Percentiles rank a stretch among this genome's conserved stretches.
Conservation (phyloP, 1,140 invertebrate species). For the Stegodyphus mimosarum region DNA sequence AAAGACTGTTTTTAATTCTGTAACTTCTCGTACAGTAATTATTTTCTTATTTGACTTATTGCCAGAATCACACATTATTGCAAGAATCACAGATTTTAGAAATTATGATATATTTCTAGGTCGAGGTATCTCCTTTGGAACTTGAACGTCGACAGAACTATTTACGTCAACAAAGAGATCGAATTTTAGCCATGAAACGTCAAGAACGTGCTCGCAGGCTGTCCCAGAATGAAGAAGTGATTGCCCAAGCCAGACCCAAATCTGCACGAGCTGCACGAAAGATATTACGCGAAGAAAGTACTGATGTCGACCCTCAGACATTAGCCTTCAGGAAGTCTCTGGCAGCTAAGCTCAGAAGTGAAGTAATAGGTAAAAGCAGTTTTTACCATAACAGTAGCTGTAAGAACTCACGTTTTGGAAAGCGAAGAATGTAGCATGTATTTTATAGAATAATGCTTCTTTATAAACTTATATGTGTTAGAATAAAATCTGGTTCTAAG, state of each 20-base stretch:
- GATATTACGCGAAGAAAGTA: conserved; percentile 41
- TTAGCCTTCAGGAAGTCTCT: conserved; percentile 83
- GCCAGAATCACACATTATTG: too few relatives aligned
- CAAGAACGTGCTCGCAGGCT: conserved; percentile 83
- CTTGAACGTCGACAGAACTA: conserved; percentile 78
- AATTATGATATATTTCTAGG: neutral
- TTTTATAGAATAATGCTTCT: too few relatives aligned
- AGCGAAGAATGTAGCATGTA: too few relatives aligned
- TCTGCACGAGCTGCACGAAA: conserved; percentile 77
- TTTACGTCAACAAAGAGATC: conserved; percentile 86
- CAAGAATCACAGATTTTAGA: too few relatives aligned
- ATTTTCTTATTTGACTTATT: too few relatives aligned
- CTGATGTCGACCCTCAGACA: conserved; percentile 71
- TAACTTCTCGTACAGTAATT: too few relatives aligned
- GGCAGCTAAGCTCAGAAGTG: conserved; percentile 83
- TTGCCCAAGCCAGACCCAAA: conserved; percentile 72
- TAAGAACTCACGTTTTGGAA: too few relatives aligned
- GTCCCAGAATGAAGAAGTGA: conserved; percentile 69
- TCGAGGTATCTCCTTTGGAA: conserved; percentile 16
- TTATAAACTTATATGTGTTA: too few relatives aligned
- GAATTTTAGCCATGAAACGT: conserved; percentile 87
- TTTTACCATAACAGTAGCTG: too few relatives aligned
- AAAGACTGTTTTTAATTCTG: too few relatives aligned
- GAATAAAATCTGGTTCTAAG: too few relatives aligned
- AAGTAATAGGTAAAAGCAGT: conserved; percentile 73